Base-by-base conservation (phyloP, 92 coral and sea anemone species). In the Zoanthus gigantus region DNA sequence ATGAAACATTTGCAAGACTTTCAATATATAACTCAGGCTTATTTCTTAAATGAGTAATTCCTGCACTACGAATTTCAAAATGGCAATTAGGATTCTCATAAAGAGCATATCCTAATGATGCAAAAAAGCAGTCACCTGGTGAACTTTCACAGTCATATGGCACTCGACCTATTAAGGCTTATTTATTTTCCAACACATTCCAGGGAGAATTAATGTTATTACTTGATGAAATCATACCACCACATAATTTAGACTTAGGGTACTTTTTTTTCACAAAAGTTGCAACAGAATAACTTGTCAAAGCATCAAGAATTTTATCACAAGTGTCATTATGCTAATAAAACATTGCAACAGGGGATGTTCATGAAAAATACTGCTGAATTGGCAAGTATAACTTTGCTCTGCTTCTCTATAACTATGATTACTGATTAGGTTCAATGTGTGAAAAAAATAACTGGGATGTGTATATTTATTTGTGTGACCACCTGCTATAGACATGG, bases 141-240 rank as follows among this genome's bases (percentile, higher is more conserved):
- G 37, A 83, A 83, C 88, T 83, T 83, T 77, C 88, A 83, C 65
- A 67, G 78, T 83, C 88, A 67, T 71, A 83, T 83, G 88, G 88
- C 66, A 83, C 88, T 83, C 66, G 88, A 83, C 66, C 88, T 83
- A 83, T 83, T 83, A 67, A 71, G 63, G 34, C 58, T 9, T 71
- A 83, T 65, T 83, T 85, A 85, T 74, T 85, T 85, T 53, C 89
- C 74, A 85, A 74, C 61, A 56, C 83, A 85, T 85, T 75, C 9
- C 78, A 67, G 79, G 50, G 78, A 32, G 60, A 83, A 83, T 83
- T 83, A 65, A 56, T 83, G 88, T 23, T 83, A 67, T 47, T 83
- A 83, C 72, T 72, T 84, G 88, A 60, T 84, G 80, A 84, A 61
- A 72, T 72, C 80, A 69, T 84, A 84, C 88, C 88, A 71, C 79